A percentile compares a stretch with the other conserved stretches of the same genome.
These are phyloP conservation scores for Sphaerodactylus townsendi DNA, from an alignment of 2,113 vertebrate genomes.

Conservation along the genomic window DNA sequence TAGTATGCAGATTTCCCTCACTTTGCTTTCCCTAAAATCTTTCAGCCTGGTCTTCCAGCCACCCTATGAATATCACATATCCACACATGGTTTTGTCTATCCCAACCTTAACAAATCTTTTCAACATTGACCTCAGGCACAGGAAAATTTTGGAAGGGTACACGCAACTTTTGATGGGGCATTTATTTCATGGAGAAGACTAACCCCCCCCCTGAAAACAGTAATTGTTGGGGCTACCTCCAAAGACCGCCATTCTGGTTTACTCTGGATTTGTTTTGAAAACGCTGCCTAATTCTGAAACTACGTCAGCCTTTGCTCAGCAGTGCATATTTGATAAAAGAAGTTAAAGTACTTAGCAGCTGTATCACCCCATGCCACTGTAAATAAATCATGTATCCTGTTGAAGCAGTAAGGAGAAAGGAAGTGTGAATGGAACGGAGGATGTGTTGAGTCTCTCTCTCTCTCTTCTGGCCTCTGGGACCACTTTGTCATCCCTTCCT, in stretches of 20 bases:
- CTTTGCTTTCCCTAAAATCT: too few species aligned
- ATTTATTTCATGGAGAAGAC: neutral
- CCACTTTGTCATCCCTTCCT: neutral
- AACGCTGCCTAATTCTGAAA: neutral
- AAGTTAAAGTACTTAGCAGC: conserved; percentile 2
- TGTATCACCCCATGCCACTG: neutral
- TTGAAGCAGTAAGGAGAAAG: neutral
- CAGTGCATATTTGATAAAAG: neutral
- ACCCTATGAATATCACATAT: too few species aligned
- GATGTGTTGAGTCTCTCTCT: neutral
- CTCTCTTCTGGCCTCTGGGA: neutral
- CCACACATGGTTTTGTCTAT: too few species aligned
- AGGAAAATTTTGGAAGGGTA: too few species aligned
- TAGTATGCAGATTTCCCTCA: too few species aligned
- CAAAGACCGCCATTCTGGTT: neutral
- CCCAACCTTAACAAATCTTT: neutral
- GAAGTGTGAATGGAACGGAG: neutral
- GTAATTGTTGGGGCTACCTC: neutral
- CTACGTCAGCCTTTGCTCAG: neutral
- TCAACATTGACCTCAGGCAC: neutral
- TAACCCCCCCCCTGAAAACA: neutral
- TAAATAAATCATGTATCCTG: conserved; percentile 7
- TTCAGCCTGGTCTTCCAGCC: too few species aligned
- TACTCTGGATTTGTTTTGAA: neutral
- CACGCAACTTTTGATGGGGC: too few species aligned